Percentiles rank a stretch among this genome's conserved stretches.
Conservation (phyloP, 2,888 invertebrate species). For the Andrena chrysosceles region DNA sequence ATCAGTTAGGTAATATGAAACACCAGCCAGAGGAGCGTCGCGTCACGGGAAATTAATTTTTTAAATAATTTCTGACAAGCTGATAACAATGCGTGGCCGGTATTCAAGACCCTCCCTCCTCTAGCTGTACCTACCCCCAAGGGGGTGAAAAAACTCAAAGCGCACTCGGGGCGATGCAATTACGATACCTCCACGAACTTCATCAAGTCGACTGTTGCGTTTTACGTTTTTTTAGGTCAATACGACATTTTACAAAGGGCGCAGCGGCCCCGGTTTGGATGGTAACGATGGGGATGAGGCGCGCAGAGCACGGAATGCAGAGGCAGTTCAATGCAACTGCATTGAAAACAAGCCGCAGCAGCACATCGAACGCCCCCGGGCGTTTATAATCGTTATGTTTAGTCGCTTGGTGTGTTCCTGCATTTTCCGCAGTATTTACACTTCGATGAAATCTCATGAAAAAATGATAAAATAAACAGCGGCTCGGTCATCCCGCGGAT, state of each 20-base stretch:
- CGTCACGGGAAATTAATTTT: conserved; percentile 47
- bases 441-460: conserved; percentile 74
- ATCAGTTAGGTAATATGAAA: conserved; percentile 34
- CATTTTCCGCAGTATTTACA: conserved; percentile 75
- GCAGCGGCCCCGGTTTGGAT: conserved; percentile 58
- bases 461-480: conserved; percentile 75
- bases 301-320: conserved; percentile 59
- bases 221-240: conserved; percentile 69
- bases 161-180: conserved; percentile 64
- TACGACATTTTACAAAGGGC: conserved; percentile 73
- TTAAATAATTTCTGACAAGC: conserved; percentile 60
- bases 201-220: conserved; percentile 68
- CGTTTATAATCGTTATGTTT: conserved; percentile 77
- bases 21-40: background rate
- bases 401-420: conserved; percentile 73
- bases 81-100: conserved; percentile 42
- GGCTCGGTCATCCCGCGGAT: conserved; percentile 54
- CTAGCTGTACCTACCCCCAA: no score
- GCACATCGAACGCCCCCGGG: conserved; percentile 65
- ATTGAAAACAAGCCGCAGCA: conserved; percentile 71
- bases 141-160: conserved; percentile 50
- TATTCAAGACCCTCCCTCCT: conserved; percentile 20
- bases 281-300: conserved; percentile 67
- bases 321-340: conserved; percentile 70
- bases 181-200: conserved; percentile 64